Base-by-base conservation (phyloP, 2,113 vertebrate genomes). In the Nerophis ophidion region DNA sequence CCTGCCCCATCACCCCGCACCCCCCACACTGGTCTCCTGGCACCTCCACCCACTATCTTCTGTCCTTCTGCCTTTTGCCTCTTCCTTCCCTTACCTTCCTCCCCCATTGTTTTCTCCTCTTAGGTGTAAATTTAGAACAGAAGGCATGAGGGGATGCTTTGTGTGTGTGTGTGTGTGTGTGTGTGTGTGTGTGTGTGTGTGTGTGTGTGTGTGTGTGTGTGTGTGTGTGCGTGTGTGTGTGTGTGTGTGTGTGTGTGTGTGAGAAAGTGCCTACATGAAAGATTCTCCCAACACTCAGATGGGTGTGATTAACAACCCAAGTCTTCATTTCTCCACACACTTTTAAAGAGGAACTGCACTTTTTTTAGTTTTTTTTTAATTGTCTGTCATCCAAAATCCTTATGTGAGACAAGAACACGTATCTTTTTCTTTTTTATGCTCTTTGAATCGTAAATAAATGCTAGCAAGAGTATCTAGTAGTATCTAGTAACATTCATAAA, bases 81-180 rank as follows among this genome's bases (percentile, higher is more conserved):
- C 59, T 59, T 56, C 17, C n/a, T 58, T 75, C 50, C 56, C 62
- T 59, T 80, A 71, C 75, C 75, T 75, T 77, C 77, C 75, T 68
- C 75, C 74, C 68, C 68, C 65, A 40, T 76, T 78, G 65, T 78
- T 61, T 79, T 84, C 82, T 87, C 72, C 66, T 84, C 83, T 82
- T 84, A 81, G 81, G 86, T 86, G 80, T 86, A 88, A 85, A 86
- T 87, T 87, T 88, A 88, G 86, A 83, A 87, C 85, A 82, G 76
- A 81, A 86, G 70, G 79, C 82, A 86, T 81, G 67, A 81, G 86
- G 82, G 81, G 74, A 78, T 80, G 75, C 72, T 75, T 60, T 63
- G 44, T 71, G 49, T 71, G 19, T 68, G 60, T 66, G 58, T 46
- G 47, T 63, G 65, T 52, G 49, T 61, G 44, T 40, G 10, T 48